Conservation (phyloP, 2,113 vertebrate species). For the Paraplagusia blochii region DNA sequence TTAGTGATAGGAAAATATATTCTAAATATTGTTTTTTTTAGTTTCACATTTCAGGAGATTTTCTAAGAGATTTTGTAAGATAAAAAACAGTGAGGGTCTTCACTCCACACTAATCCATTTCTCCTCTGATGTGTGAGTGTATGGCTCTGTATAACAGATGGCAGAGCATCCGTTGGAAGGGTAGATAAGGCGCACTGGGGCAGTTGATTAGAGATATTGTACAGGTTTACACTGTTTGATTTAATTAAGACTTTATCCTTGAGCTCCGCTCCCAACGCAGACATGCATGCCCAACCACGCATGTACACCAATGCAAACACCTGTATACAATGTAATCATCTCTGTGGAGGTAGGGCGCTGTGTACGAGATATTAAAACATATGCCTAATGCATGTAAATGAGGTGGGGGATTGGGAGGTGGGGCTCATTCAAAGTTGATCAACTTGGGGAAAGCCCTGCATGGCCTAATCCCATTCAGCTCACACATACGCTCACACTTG, state of each 20-base stretch:
- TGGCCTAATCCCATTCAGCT: slow-evolving; percentile 70
- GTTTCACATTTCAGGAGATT: too few species aligned
- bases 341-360: slow-evolving; percentile 29
- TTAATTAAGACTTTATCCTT: slow-evolving; percentile 79
- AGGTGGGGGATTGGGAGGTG: too few species aligned
- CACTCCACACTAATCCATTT: slow-evolving; percentile 76
- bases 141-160: slow-evolving; percentile 79
- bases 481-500: slow-evolving; percentile 58
- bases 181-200: slow-evolving; percentile 74
- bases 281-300: slow-evolving; percentile 33
- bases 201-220: slow-evolving; percentile 76
- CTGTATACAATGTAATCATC: slow-evolving; percentile 54
- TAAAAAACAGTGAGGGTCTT: slow-evolving; percentile 52
- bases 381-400: slow-evolving; percentile 59
- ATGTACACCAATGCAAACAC: slow-evolving; percentile 29
- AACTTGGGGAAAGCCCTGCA: slow-evolving; percentile 66
- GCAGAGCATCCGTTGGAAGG: slow-evolving; percentile 74
- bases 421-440: slow-evolving; percentile 54
- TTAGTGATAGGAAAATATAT: too few species aligned
- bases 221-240: slow-evolving; percentile 78
- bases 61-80: too few species aligned
- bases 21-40: too few species aligned
- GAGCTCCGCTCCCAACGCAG: slow-evolving; percentile 60
- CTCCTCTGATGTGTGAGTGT: slow-evolving; percentile 74
- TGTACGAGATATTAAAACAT: slow-evolving; percentile 21